These are phyloP conservation scores for Polydrusus cervinus DNA, from an alignment of 2,888 invertebrate genomes.

Conservation along the genomic window DNA sequence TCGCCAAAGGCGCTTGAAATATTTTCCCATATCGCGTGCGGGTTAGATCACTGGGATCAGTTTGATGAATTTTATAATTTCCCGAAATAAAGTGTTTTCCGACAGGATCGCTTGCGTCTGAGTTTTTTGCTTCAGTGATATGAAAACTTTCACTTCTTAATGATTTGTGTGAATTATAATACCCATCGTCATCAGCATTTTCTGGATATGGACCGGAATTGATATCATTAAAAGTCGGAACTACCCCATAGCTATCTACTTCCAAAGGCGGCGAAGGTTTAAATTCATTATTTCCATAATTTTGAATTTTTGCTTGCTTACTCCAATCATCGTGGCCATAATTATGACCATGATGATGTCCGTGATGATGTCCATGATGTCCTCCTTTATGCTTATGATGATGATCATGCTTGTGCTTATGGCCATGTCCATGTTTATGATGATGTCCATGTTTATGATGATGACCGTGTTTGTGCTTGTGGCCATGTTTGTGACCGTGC, in stretches of 20 bases:
- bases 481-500: slow-evolving; percentile 59
- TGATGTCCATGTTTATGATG: slow-evolving; percentile 55
- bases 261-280: slow-evolving; percentile 30
- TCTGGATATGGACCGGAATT: slow-evolving; percentile 34
- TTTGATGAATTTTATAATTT: slow-evolving; percentile 45
- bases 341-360: slow-evolving; percentile 33
- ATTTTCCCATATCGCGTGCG: slow-evolving; percentile 29
- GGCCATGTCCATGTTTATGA: slow-evolving; percentile 55
- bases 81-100: slow-evolving; percentile 43
- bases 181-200: slow-evolving; percentile 48
- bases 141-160: slow-evolving; percentile 54
- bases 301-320: slow-evolving; percentile 27
- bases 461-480: slow-evolving; percentile 61
- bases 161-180: slow-evolving; percentile 53
- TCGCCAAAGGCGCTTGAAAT: slow-evolving; percentile 45
- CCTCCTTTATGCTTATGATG: slow-evolving; percentile 56
- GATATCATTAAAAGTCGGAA: slow-evolving; percentile 33
- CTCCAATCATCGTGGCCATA: slow-evolving; percentile 31
- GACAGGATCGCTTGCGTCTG: slow-evolving; percentile 33
- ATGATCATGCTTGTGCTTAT: slow-evolving; percentile 53
- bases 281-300: slow-evolving; percentile 3
- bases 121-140: slow-evolving; percentile 43
- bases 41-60: slow-evolving; percentile 20
- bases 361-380: slow-evolving; percentile 36
- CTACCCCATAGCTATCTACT: slow-evolving; percentile 14